Evolutionary conservation across 2,113 vertebrate genomes (phyloP).

Genomic region (Eclectus roratus): DNA sequence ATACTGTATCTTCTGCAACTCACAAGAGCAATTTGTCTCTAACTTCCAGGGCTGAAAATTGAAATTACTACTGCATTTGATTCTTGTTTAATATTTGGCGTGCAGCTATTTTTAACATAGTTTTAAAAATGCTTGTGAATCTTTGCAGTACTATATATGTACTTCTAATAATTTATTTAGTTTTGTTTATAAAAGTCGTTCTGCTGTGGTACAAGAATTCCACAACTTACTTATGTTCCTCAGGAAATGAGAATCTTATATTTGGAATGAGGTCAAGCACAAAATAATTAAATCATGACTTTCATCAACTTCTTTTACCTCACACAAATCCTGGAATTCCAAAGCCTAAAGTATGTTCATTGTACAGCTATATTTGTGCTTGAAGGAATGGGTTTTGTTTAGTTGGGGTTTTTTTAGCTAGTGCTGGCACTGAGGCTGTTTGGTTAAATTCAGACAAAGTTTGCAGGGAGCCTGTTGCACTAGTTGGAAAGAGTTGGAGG

Average conservation of each 20-base stretch:
- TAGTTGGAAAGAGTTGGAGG: background rate
- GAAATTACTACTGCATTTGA: background rate
- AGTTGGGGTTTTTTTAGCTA: background rate
- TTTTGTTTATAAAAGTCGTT: constrained; percentile 17
- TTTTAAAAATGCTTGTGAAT: background rate
- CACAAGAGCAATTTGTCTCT: background rate
- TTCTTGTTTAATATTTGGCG: background rate
- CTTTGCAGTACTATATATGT: background rate
- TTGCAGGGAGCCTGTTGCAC: background rate
- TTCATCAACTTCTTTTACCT: background rate
- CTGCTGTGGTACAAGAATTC: background rate
- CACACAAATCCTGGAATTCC: background rate
- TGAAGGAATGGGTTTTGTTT: background rate
- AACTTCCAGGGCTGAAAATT: background rate
- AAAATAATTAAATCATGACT: background rate
- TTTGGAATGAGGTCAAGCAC: background rate
- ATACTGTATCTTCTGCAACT: background rate
- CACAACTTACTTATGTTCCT: constrained; percentile 19
- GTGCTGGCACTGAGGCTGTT: background rate
- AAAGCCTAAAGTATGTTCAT: background rate
- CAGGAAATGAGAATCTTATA: background rate
- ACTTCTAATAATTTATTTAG: background rate
- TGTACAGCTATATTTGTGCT: background rate
- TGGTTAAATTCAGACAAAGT: background rate
- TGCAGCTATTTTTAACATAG: background rate